Evolutionary conservation across 2,113 vertebrate genomes (phyloP), one percentile per base, ranked within the genome.

Genomic region (Meriones unguiculatus): DNA sequence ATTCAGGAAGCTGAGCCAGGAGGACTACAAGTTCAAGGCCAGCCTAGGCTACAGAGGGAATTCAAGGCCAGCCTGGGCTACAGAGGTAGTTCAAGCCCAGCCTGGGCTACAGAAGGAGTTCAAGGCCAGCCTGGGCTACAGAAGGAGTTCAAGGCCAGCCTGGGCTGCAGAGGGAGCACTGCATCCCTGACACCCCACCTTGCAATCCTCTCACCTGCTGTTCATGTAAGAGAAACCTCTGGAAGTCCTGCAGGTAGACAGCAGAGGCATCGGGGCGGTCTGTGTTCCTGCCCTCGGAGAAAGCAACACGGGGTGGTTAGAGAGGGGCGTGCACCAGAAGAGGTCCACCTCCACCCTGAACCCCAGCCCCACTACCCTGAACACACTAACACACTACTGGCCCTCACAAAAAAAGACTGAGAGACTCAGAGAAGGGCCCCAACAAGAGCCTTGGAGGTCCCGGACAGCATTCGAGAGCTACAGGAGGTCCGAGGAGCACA

Each of bases 171-270:
- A 57, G 57, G 3, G 35, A 5, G 24, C 46, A 18, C 22, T 85
- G 38, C 30, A 25, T 65, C 81, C 35, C 81, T 41, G 24, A 65
- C 4, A 41, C 81, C 59, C 28, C n/a, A 38, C 91, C 82, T 59
- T 64, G 46, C 12, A 35, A 64, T 24, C 17, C 97, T 97, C 98
- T 97, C 90, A 99, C 99, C 99, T 99, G 98, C 97, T 99, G 99
- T 54, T 99, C 98, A 1, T 99, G 99, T 87, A 99, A 62, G 76
- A 99, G 99, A 97, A 99, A 99, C 73, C 99, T 98, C 97, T 99
- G 99, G 95, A 99, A 99, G 98, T 99, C 99, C 18, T 99, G 99
- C 77, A 99, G 98, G 93, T 99, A 98, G 77, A 99, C 98, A 0
- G 98, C 99, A 0, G 99, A 99, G 65, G 99, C 99, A 3, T 99